Conservation (phyloP, 2,797 vertebrate genomes). For the Centroberyx gerrardi region DNA sequence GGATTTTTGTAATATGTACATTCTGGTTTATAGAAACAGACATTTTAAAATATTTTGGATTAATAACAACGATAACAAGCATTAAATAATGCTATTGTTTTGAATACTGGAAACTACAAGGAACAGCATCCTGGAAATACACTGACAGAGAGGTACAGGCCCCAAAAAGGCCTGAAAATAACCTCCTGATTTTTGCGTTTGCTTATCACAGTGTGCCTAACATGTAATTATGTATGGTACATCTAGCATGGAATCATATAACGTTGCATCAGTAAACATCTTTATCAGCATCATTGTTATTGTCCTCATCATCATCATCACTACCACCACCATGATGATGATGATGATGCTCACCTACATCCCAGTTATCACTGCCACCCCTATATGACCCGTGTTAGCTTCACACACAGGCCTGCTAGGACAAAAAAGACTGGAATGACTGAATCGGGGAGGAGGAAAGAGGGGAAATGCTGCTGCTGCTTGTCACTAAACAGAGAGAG, state of each 20-base stretch:
- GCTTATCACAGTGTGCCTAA: constrained; percentile 42
- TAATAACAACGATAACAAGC: neutral
- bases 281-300: constrained; percentile 27
- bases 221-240: constrained; percentile 51
- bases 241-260: constrained; percentile 7
- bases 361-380: constrained; percentile 23
- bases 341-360: constrained; percentile 29
- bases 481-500: constrained; percentile 41
- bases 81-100: neutral
- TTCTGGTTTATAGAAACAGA: constrained; percentile 2
- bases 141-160: constrained; percentile 5
- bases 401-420: constrained; percentile 30
- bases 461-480: constrained; percentile 25
- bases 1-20: neutral
- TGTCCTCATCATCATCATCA: constrained; percentile 27
- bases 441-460: neutral
- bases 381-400: constrained; percentile 19
- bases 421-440: neutral
- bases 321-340: neutral
- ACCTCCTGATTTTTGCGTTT: constrained; percentile 29
- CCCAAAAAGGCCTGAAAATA: constrained; percentile 38
- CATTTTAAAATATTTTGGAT: neutral
- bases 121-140: constrained; percentile 14
- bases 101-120: neutral
- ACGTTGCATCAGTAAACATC: constrained; percentile 65